Evolutionary conservation across 2,113 vertebrate genomes (phyloP), one percentile per base, ranked within the genome.

Genomic region (Nycticorax nycticorax): DNA sequence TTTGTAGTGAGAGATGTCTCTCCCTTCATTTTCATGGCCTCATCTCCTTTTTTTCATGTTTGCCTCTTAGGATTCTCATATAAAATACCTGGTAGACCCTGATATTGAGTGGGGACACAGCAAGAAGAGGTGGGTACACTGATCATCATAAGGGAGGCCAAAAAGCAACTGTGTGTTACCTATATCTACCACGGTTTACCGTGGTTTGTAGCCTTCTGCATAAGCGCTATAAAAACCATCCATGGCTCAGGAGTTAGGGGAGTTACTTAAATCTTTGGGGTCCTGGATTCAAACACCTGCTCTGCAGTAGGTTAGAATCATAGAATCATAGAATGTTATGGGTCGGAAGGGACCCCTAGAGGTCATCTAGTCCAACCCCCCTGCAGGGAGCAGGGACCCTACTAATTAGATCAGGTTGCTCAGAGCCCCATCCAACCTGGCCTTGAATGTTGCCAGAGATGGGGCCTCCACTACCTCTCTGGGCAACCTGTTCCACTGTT

Each of bases 121-220:
- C 22, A 88, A 82, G 47, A 69, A 73, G 18, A 43, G 13, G 33
- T 27, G 19, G 16, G 18, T 80, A 14, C 24, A 48, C 27, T 79
- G 56, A 30, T 22, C 5, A 27, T 14, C 9, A 52, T 8, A 75
- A 91, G 14, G 5, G 33, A 68, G 10, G 6, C 8, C 37, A 74
- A 69, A 89, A 68, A 0, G 7, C 62, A 89, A 2, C 6, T 0
- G 0, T 48, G 5, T 53, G 18, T 71, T 69, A 71, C 19, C 24
- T 50, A 30, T 56, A 15, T 10, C 4, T 56, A 15, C 9, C 4
- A 4, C 72, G 10, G 5, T 15, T 82, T 67, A 23, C 9, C 47
- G 26, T 14, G 22, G 64, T 71, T 66, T 79, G 6, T 48, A 64
- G 53, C 1, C 9, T 80, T 86, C 63, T 50, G 13, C 14, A 47